Conservation (phyloP, 2,113 vertebrate species). For the Merops nubicus region DNA sequence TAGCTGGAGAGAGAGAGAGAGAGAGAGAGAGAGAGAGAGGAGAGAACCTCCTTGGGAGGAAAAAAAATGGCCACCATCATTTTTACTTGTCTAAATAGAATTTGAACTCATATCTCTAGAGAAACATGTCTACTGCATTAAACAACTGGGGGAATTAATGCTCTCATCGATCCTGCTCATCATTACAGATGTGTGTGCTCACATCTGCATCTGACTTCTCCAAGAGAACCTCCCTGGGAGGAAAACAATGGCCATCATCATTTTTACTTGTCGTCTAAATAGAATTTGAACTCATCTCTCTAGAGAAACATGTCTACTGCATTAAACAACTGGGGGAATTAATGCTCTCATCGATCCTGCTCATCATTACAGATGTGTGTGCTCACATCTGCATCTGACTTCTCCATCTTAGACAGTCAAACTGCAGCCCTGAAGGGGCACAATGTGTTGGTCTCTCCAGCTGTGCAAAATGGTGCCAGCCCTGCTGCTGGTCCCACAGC, state of each 20-base stretch:
- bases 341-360: slow-evolving; percentile 20
- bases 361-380: background rate
- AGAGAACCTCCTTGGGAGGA: background rate
- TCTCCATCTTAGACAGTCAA: background rate
- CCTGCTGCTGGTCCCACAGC: background rate
- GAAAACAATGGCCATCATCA: background rate
- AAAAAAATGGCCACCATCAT: background rate
- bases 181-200: background rate
- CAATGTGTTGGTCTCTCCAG: background rate
- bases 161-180: background rate
- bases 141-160: slow-evolving; percentile 40
- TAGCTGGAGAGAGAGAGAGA: background rate
- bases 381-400: background rate
- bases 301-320: slow-evolving; percentile 27
- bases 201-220: background rate
- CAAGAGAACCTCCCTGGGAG: too few relatives aligned
- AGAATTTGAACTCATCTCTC: slow-evolving; percentile 43
- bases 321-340: slow-evolving; percentile 55
- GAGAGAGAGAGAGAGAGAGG: too few relatives aligned
- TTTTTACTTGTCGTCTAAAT: slow-evolving; percentile 52
- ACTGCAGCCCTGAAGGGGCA: background rate
- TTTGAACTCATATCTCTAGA: slow-evolving; percentile 41
- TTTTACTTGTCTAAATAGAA: slow-evolving; percentile 55
- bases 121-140: slow-evolving; percentile 50
- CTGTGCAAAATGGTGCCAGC: background rate